Evolutionary conservation across 2,888 invertebrate genomes (phyloP), one percentile per base, ranked within the genome.

Genomic region (Acronicta psi): DNA sequence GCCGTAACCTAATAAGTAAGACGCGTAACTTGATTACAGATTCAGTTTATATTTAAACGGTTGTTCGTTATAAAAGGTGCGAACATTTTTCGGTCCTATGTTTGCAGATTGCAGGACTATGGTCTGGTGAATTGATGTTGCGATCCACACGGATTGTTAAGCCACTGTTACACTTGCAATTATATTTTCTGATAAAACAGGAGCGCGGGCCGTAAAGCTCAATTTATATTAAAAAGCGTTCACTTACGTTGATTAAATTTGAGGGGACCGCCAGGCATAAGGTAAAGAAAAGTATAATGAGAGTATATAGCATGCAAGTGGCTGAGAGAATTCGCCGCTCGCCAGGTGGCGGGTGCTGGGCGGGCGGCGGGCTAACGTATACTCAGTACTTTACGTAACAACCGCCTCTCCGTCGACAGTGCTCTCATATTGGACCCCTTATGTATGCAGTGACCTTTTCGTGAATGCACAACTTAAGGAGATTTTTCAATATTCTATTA

Each of bases 391-490:
- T 73, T 69, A 74, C 62, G 62, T 75, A 73, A 72, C 54, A 59
- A 56, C 40, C 45, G 52, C 50, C 47, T 54, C 58, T 63, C 56
- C 42, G 56, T 49, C 51, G 60, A 31, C 58, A 44, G 52, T 38
- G 62, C 58, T 59, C 59, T 69, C 52, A 73, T 69, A 73, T 66
- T 66, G 62, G 62, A 54, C 65, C 54, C 42, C 53, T 69, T 69
- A 73, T 73, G 59, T 63, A 75, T 63, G 64, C 73, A 75, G 59
- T 59, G 73, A 72, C 68, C 73, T 73, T 75, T 72, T 64, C 69
- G 40, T 67, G 59, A 60, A 67, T 57, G 60, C 57, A 59, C 47
- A 56, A 60, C 60, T 61, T 59, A 46, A 47, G 58, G 41, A 59
- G 63, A 71, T 59, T 71, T 62, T 56, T 51, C 57, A 45, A 37